Conservation (phyloP, 2,888 invertebrate species). For the Nycteola revayana region DNA sequence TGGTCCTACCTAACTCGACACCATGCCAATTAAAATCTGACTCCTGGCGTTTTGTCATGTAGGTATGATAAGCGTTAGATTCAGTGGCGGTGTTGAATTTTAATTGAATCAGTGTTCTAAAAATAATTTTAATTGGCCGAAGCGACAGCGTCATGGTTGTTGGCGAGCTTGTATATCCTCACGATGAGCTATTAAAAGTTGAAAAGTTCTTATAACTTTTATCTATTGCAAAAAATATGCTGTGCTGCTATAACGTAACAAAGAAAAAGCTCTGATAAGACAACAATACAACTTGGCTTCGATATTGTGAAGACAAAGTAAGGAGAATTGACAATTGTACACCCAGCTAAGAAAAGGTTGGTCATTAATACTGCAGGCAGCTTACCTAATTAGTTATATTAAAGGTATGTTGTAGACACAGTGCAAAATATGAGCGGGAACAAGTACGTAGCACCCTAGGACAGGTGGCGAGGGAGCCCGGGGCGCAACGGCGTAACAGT, state of each 20-base stretch:
- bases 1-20: slow-evolving; percentile 50
- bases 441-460: slow-evolving; percentile 29
- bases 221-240: no score
- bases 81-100: slow-evolving; percentile 41
- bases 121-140: slow-evolving; percentile 40
- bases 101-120: slow-evolving; percentile 44
- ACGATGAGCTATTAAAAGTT: not conserved
- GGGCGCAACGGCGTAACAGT: slow-evolving; percentile 54
- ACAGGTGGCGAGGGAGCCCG: slow-evolving; percentile 58
- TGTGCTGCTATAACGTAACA: no score
- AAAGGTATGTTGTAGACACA: slow-evolving; percentile 18
- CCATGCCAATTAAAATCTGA: slow-evolving; percentile 70
- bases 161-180: no score
- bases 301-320: no score
- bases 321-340: not conserved
- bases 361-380: no score
- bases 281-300: no score
- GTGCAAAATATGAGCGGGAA: slow-evolving; percentile 24
- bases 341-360: no score
- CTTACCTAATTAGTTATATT: slow-evolving; percentile 28
- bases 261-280: no score
- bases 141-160: no score
- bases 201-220: no score
- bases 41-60: slow-evolving; percentile 58
- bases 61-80: slow-evolving; percentile 42